phyloP scores from a whole-genome alignment of 2,888 invertebrate genomes.

The Ceriagrion tenellum region DNA sequence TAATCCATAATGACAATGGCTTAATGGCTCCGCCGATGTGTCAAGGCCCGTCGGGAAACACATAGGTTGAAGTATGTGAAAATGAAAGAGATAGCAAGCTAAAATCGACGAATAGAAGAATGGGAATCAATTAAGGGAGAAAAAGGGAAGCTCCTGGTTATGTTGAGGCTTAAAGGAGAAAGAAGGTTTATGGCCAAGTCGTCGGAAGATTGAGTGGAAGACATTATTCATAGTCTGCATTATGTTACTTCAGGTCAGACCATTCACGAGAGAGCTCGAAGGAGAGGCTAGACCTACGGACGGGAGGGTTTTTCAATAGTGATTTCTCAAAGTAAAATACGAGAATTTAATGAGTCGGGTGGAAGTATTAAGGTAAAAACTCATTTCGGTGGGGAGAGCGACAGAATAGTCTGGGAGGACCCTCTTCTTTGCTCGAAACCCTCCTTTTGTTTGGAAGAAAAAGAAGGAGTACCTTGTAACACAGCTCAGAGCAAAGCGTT shows the following conservation, averaged over 20 bases:
- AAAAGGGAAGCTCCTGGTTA: not conserved
- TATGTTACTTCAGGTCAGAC: not conserved
- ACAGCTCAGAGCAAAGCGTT: not conserved
- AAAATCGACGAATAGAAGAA: not conserved
- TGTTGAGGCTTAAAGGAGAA: not conserved
- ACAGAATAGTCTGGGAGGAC: not conserved
- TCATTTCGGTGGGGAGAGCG: not conserved
- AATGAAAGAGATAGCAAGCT: not conserved
- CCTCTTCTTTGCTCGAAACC: not conserved
- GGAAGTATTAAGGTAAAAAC: not conserved
- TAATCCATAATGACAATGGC: not conserved
- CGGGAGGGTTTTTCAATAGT: not conserved
- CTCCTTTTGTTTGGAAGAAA: not conserved
- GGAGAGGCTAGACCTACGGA: not conserved
- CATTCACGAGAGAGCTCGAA: not conserved
- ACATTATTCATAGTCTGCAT: not conserved
- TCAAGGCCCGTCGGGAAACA: not conserved
- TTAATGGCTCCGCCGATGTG: not conserved
- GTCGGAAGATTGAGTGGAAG: not conserved
- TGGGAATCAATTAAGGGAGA: conserved; percentile 1
- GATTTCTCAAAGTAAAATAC: conserved; percentile 21
- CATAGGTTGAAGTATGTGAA: not conserved
- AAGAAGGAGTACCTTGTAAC: not conserved
- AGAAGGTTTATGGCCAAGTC: not conserved
- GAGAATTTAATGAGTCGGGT: not conserved